These are phyloP conservation scores for Microcaecilia unicolor DNA, from an alignment of 2,797 vertebrate genomes.

Conservation along the genomic window DNA sequence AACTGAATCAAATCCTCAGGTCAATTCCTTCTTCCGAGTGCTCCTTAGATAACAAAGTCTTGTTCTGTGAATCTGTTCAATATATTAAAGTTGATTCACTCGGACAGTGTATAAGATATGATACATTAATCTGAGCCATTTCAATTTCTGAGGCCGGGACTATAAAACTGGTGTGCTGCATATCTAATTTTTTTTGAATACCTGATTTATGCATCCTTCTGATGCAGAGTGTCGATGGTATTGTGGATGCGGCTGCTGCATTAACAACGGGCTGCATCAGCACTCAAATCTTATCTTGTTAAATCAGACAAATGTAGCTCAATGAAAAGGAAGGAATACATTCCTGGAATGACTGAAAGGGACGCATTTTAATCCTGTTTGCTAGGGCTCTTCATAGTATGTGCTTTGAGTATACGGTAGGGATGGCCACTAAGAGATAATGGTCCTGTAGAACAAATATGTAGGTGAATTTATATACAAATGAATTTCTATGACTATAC, in stretches of 20 bases:
- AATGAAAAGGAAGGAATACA: constrained; percentile 81
- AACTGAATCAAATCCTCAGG: constrained; percentile 85
- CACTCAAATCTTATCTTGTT: constrained; percentile 96
- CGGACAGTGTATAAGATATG: constrained; percentile 79
- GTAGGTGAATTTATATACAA: constrained; percentile 15
- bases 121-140: constrained; percentile 87
- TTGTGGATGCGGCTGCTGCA: constrained; percentile 73
- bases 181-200: constrained; percentile 89
- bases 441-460: constrained; percentile 35
- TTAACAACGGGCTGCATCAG: constrained; percentile 87
- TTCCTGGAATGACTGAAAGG: constrained; percentile 58
- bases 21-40: constrained; percentile 77
- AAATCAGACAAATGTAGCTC: constrained; percentile 92
- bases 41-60: constrained; percentile 82
- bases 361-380: constrained; percentile 73
- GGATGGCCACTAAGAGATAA: constrained; percentile 34
- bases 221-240: constrained; percentile 67
- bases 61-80: constrained; percentile 82
- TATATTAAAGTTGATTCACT: constrained; percentile 83
- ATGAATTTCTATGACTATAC: too few relatives aligned
- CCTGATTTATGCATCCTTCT: constrained; percentile 85
- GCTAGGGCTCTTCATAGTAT: constrained; percentile 52
- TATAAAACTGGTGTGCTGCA: constrained; percentile 88
- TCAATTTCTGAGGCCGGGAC: constrained; percentile 78
- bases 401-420: constrained; percentile 37